These are phyloP conservation scores for Macrotis lagotis DNA, from an alignment of 2,113 vertebrate species.

Conservation along the genomic window DNA sequence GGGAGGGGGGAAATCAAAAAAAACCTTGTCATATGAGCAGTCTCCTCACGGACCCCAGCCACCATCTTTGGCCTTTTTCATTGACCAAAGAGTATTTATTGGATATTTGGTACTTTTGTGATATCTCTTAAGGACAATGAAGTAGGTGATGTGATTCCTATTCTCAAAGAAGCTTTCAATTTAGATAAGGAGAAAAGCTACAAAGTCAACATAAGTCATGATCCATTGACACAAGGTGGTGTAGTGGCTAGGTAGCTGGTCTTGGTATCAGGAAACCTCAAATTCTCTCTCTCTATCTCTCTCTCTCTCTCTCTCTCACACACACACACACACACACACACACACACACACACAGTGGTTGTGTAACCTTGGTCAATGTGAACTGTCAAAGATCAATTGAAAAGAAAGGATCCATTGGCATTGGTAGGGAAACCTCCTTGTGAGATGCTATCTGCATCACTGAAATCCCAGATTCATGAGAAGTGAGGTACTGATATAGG, in stretches of 20 bases:
- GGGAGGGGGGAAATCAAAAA: constrained; percentile 29
- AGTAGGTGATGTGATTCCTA: background rate
- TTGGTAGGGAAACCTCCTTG: background rate
- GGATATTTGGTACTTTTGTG: background rate
- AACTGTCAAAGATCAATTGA: background rate
- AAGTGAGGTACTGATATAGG: background rate
- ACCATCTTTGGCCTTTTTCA: background rate
- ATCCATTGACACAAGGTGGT: background rate
- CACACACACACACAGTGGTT: background rate
- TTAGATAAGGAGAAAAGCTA: background rate
- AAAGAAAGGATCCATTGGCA: background rate
- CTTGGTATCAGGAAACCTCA: background rate
- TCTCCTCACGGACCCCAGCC: fast-evolving
- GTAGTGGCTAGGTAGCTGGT: background rate
- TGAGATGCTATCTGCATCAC: background rate
- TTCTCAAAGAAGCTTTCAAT: background rate
- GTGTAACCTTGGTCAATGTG: background rate
- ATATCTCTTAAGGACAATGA: background rate
- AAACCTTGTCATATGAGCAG: constrained; percentile 50
- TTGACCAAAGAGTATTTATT: fast-evolving
- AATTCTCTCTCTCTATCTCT: too few species aligned
- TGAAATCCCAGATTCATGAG: background rate
- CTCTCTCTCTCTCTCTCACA: too few species aligned
- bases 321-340: too few species aligned
- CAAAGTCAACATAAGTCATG: background rate